Base-by-base conservation (phyloP, 2,888 invertebrate species). In the Onchidella celtica region DNA sequence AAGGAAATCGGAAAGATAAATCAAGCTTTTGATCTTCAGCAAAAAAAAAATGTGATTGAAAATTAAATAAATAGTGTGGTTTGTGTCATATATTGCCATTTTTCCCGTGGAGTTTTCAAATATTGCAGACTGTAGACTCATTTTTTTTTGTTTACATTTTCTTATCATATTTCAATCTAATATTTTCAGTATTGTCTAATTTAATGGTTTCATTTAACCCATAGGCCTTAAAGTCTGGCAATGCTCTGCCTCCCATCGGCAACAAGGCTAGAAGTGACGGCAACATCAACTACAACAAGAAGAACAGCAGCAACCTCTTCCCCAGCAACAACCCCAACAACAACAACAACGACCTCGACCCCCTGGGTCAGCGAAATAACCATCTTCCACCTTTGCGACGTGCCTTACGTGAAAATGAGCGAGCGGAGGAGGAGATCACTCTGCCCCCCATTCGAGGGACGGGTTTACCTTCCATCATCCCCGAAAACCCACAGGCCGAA, bases 381-480 rank as follows among this genome's bases (percentile, higher is more conserved):
- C 9, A 47, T 0, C 65, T 76, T 29, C 66, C 65, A n/a, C 75
- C 65, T 0, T 32, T 76, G 1, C 40, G 55, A 21, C 6, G 21
- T 47, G 65, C 75, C n/a, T 24, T 76, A 17, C 36, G 32, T 47
- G 75, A n/a, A 24, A 63, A 61, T 11, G n/a, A 29, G 36, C 11
- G 32, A 21, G 21, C 1, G 14, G 27, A 34, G 4, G 47, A 47
- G 21, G 17, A 66, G 47, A 32, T 29, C 17, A 74, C 55, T 55
- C 65, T 76, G 11, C 75, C 75, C 40, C 75, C 75, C 21, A n/a
- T 76, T 2, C 40, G 75, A n/a, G 75, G 65, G 2, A 47, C 65
- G 1, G 66, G 75, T 32, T n/a, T 76, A n/a, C 75, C 75, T 29
- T 9, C 75, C 14, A 24, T 76, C 1, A 24, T 65, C 11, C 75